Conservation (phyloP, 1,140 invertebrate genomes). For the Pygmarrhopalites habei region DNA sequence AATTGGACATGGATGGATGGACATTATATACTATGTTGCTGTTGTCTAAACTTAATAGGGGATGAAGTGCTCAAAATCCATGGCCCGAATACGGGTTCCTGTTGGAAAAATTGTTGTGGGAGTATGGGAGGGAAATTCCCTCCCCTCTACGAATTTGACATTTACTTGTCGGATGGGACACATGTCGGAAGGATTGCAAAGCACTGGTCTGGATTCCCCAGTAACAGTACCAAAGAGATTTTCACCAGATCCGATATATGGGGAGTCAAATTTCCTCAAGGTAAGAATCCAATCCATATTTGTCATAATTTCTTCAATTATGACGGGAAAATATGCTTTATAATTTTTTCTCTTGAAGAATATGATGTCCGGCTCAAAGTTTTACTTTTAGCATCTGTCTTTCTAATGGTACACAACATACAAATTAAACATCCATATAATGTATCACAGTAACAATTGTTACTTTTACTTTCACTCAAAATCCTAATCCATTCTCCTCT, state of each 20-base stretch:
- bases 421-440: no score
- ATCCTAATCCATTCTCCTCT: neutral
- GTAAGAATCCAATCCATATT: no score
- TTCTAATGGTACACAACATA: neutral
- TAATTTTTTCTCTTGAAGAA: neutral
- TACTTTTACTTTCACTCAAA: neutral
- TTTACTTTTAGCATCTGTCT: neutral
- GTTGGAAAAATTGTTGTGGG: neutral
- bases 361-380: neutral
- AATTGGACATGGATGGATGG: no score
- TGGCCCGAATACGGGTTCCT: neutral
- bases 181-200: constrained; percentile 11
- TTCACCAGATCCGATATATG: constrained; percentile 4
- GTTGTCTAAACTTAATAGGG: no score
- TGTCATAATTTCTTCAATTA: no score
- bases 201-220: constrained; percentile 5
- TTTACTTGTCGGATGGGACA: constrained; percentile 1
- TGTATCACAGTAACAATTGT: neutral
- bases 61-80: neutral
- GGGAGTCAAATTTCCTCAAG: constrained; percentile 6
- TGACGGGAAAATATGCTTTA: no score
- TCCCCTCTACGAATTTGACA: constrained; percentile 2
- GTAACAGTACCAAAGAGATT: constrained; percentile 3
- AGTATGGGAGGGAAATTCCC: no score
- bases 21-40: no score